These are phyloP conservation scores for Eulithis prunata DNA, from an alignment of 2,888 invertebrate genomes.

Conservation along the genomic window DNA sequence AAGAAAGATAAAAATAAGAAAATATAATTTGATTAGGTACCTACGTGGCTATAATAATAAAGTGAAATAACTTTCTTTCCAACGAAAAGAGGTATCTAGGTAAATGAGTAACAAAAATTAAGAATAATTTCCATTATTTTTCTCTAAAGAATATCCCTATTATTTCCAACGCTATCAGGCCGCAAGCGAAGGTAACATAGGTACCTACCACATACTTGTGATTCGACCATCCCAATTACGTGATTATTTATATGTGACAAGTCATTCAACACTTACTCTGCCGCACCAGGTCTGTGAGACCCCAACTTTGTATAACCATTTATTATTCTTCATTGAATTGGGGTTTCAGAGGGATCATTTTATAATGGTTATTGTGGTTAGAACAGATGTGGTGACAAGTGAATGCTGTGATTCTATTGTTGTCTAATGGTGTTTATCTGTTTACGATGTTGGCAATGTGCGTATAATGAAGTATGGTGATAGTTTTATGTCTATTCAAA, in stretches of 20 bases:
- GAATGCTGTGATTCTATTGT: constrained; percentile 52
- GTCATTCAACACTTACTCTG: constrained; percentile 57
- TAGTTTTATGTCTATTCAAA: constrained; percentile 3
- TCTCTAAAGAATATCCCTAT: constrained; percentile 24
- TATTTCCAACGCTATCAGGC: constrained; percentile 21
- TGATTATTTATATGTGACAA: constrained; percentile 78
- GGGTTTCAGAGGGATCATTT: constrained; percentile 36
- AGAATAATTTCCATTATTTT: too few relatives aligned
- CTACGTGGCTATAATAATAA: too few relatives aligned
- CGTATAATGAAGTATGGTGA: constrained; percentile 56
- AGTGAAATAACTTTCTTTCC: too few relatives aligned
- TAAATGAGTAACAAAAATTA: too few relatives aligned
- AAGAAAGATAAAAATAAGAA: too few relatives aligned
- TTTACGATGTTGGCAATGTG: constrained; percentile 66
- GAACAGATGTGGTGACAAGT: constrained; percentile 54
- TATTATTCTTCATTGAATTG: constrained; percentile 6
- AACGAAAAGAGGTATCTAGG: too few relatives aligned
- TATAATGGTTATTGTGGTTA: constrained; percentile 43
- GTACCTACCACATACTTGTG: constrained; percentile 61
- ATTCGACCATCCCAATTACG: constrained; percentile 71
- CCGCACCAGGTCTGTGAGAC: constrained; percentile 44
- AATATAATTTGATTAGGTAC: too few relatives aligned
- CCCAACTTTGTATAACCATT: constrained; percentile 26
- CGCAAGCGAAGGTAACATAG: constrained; percentile 45
- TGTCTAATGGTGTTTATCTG: constrained; percentile 51